Percentiles rank a stretch among this genome's conserved stretches.
These are phyloP conservation scores for Brachyptera putata DNA, from an alignment of 2,888 invertebrate genomes.

Conservation along the genomic window DNA sequence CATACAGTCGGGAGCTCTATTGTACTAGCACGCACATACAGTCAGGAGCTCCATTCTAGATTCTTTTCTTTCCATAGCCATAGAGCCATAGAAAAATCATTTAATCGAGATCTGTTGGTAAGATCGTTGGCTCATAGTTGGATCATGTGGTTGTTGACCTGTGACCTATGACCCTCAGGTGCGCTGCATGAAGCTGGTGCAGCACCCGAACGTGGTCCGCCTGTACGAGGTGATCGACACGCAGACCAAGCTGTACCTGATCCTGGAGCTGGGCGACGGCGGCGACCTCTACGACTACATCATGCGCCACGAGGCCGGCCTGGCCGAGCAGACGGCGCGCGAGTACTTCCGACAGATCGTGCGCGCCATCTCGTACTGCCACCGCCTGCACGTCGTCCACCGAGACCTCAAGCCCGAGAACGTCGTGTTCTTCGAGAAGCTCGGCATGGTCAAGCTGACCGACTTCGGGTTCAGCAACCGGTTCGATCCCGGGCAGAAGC, in stretches of 20 bases:
- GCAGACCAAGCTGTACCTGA: conserved; percentile 93
- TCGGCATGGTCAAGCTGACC: conserved; percentile 95
- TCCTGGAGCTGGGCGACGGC: conserved; percentile 96
- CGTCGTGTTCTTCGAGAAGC: conserved; percentile 97
- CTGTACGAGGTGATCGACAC: conserved; percentile 99
- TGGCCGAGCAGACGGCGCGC: conserved; percentile 75
- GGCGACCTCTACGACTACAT: conserved; percentile 99
- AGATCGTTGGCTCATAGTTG: too few relatives aligned
- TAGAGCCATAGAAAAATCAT: too few relatives aligned
- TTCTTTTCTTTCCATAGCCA: too few relatives aligned
- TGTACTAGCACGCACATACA: too few relatives aligned
- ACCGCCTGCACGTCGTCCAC: conserved; percentile 82
- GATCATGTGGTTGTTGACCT: not conserved
- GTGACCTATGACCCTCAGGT: conserved; percentile 53
- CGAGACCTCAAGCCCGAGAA: conserved; percentile 99
- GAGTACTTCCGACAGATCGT: conserved; percentile 97
- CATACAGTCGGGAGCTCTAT: too few relatives aligned
- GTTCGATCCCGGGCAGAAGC: conserved; percentile 91
- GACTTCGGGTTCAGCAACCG: conserved; percentile 98
- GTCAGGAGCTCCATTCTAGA: too few relatives aligned
- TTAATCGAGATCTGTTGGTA: too few relatives aligned
- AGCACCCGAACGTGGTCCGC: conserved; percentile 97
- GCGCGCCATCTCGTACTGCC: conserved; percentile 96
- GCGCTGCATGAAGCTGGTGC: conserved; percentile 97
- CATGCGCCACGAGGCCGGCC: conserved; percentile 88